A percentile compares a stretch with the other conserved stretches of the same genome.
Conservation (phyloP, 2,888 invertebrate genomes). For the Seira ritae region DNA sequence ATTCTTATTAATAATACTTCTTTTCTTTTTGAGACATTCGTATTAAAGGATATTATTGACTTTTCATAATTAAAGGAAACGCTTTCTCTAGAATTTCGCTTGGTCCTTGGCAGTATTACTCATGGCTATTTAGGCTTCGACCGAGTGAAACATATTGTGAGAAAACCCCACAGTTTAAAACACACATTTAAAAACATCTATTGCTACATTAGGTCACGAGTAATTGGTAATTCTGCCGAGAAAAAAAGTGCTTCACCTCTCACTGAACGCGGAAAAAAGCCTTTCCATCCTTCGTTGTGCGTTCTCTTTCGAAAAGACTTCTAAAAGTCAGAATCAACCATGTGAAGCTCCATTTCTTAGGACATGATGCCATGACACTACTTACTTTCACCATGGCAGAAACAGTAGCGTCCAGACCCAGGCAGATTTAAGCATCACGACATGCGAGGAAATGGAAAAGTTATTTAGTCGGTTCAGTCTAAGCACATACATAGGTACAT, state of each 20-base stretch:
- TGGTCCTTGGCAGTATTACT: no score
- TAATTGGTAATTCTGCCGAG: slow-evolving; percentile 39
- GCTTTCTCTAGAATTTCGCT: no score
- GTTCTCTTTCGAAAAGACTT: slow-evolving; percentile 16
- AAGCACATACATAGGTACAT: slow-evolving; percentile 23
- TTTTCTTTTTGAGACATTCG: no score
- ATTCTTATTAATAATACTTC: no score
- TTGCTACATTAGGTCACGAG: not conserved
- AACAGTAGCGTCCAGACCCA: not conserved
- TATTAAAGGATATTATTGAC: no score
- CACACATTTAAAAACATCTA: no score
- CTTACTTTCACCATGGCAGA: not conserved
- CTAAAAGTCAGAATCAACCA: slow-evolving; percentile 47
- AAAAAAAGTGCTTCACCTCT: slow-evolving; percentile 32
- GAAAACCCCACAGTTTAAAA: no score
- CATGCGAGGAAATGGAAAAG: slow-evolving; percentile 61
- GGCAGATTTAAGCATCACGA: slow-evolving; percentile 46
- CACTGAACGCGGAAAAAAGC: slow-evolving; percentile 23
- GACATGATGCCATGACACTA: slow-evolving; percentile 15
- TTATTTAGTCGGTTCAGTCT: slow-evolving; percentile 56
- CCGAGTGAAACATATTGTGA: no score
- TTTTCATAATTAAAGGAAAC: no score
- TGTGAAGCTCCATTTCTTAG: slow-evolving; percentile 41
- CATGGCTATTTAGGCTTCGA: no score
- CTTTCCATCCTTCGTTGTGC: slow-evolving; percentile 12